Percentiles rank a stretch among this genome's conserved stretches.
These are phyloP conservation scores for Leptinotarsa texana DNA, from an alignment of 1,140 invertebrate genomes.

Conservation along the genomic window DNA sequence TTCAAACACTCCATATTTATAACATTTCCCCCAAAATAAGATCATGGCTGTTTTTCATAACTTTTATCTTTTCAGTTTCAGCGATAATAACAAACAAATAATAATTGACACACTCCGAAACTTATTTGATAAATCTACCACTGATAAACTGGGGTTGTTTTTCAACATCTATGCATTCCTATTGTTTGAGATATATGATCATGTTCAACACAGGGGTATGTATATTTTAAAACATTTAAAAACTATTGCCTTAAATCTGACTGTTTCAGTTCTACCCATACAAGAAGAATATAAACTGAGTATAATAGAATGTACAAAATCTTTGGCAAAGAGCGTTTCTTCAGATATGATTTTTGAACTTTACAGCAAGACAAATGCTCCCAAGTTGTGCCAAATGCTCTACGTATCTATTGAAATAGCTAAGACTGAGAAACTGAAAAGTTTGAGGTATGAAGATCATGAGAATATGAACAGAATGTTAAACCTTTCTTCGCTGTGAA, in stretches of 20 bases:
- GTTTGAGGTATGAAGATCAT: conserved; percentile 58
- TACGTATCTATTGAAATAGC: conserved; percentile 63
- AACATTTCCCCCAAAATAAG: no score
- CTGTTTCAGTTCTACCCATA: conserved; percentile 33
- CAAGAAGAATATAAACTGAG: conserved; percentile 65
- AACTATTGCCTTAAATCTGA: not conserved
- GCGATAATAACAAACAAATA: conserved; percentile 34
- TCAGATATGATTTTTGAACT: conserved; percentile 57
- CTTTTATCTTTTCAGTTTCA: conserved; percentile 33
- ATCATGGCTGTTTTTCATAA: no score
- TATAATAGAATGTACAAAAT: conserved; percentile 60
- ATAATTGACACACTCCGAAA: conserved; percentile 39
- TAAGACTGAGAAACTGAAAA: conserved; percentile 61
- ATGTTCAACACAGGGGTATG: conserved; percentile 36
- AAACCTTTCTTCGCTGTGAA: not conserved
- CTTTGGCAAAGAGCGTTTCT: conserved; percentile 58
- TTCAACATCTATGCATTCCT: conserved; percentile 47
- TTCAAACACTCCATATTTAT: no score
- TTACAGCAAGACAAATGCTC: conserved; percentile 59
- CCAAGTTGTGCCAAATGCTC: conserved; percentile 63
- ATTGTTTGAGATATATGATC: conserved; percentile 51
- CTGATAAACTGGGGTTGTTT: conserved; percentile 40
- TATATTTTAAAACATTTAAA: conserved; percentile 11
- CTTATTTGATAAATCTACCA: conserved; percentile 41
- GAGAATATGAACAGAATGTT: conserved; percentile 22